Evolutionary conservation across 1,140 invertebrate genomes (phyloP).

Genomic region (Drosophila asahinai): DNA sequence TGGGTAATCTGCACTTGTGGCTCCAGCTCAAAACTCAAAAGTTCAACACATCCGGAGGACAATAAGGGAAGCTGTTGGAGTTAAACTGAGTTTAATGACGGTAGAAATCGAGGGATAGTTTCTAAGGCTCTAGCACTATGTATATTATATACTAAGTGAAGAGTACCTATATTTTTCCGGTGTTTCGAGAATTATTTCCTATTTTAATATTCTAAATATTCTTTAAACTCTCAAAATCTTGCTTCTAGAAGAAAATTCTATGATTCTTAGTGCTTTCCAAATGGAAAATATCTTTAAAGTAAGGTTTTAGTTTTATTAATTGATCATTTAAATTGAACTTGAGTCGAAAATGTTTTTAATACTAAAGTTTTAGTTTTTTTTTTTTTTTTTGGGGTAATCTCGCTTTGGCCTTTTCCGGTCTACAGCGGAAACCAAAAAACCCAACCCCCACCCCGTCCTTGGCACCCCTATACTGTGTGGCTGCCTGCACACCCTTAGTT

Average conservation of each 20-base stretch:
- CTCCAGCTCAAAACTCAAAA: slow-evolving; percentile 7
- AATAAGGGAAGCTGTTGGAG: neutral
- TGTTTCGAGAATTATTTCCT: too few relatives aligned
- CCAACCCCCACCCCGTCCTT: neutral
- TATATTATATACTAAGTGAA: too few relatives aligned
- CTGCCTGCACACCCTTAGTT: slow-evolving; percentile 28
- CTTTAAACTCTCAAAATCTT: too few relatives aligned
- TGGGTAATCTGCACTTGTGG: slow-evolving; percentile 40
- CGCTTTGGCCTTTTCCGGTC: slow-evolving; percentile 47
- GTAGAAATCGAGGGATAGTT: neutral
- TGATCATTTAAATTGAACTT: slow-evolving; percentile 15
- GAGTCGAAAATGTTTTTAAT: slow-evolving; percentile 6
- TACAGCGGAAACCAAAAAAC: slow-evolving; percentile 6
- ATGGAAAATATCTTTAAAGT: neutral
- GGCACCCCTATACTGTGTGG: neutral
- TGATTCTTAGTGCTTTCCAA: too few relatives aligned
- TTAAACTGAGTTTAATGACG: slow-evolving; percentile 14
- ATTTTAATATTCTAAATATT: too few relatives aligned
- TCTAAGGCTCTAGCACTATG: too few relatives aligned
- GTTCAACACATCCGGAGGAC: neutral
- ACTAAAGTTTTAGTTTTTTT: slow-evolving; percentile 10
- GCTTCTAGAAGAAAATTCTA: too few relatives aligned
- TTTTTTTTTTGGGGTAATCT: slow-evolving; percentile 33
- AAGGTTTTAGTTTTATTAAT: neutral
- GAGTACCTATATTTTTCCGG: too few relatives aligned